Evolutionary conservation across 2,888 invertebrate genomes (phyloP), one percentile per base, ranked within the genome.

Genomic region (Apamea monoglypha): DNA sequence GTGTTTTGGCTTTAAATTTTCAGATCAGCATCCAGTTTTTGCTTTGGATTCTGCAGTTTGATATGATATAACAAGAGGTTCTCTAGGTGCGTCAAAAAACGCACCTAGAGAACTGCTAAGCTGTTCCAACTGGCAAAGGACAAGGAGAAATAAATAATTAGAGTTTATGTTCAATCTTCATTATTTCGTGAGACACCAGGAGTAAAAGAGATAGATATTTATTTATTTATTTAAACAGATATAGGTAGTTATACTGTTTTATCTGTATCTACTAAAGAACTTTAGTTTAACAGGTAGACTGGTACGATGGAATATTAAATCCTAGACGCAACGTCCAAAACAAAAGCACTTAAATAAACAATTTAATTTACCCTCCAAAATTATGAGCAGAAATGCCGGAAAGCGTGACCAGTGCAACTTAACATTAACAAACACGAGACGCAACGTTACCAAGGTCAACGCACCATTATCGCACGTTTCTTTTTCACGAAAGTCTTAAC

Each of bases 391-490:
- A 63, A 67, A 68, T 82, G 80, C 80, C 79, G 81, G 81, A 83
- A 87, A 84, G 81, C 84, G 86, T 87, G 81, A 87, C 80, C 75
- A 68, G 44, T 82, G 80, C 83, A 85, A 87, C 73, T 78, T 77
- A 80, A 68, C 81, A 85, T 78, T 77, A 80, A 72, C 80, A 86
- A 81, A 86, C 76, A 78, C 69, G 72, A 87, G 82, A 70, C 82
- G 73, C 86, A 84, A 81, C 78, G 78, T 80, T 86, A 84, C 89
- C 87, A 91, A 91, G 91, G 91, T 90, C 88, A 84, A 90, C 84
- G 86, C 56, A 84, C 88, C 84, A 80, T 91, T 91, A 91, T 91
- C 91, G 89, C 84, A 82, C 81, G 87, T 89, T 89, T 84, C 85
- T 88, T 88, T 89, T 88, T 74, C 80, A 87, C 78, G 86, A 87